Evolutionary conservation across 2,113 vertebrate species (phyloP), one percentile per base, ranked within the genome.

Genomic region (Atlantisia rogersi): DNA sequence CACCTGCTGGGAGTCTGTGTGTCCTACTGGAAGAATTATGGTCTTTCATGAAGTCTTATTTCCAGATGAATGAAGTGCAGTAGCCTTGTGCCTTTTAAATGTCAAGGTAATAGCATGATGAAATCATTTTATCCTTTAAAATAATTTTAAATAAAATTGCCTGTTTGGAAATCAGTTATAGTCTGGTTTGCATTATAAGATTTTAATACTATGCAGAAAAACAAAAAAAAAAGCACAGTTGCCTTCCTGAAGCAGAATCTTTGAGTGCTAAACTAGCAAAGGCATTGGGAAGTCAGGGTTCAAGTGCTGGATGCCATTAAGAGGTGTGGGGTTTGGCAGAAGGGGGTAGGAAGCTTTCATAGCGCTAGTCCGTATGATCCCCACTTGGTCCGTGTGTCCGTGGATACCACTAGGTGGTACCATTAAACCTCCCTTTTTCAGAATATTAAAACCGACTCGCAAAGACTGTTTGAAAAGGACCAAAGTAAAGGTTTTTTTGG

Each of bases 371-470:
- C 62, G 5, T 52, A 67, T 53, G 52, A 86, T 92, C 53, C 37
- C 81, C n/a, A 7, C 65, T 59, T 83, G 87, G 82, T 53, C 90
- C 37, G 0, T 32, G 16, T 79, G 81, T 53, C 68, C n/a, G 3
- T 78, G 86, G 78, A 18, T 59, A 53, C 95, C 92, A 75, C 96
- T 96, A 93, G 95, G 69, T 97, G 96, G 90, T 97, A 91, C 74
- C 90, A 62, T 78, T 77, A 76, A 46, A 63, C 88, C 87, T 97
- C 44, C 73, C 76, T 71, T 31, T 31, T 58, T 39, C 25, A 10
- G 78, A 73, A 68, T 53, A 46, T n/a, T 42, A 29, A 85, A 71
- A 39, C 70, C 87, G 29, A 19, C 59, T 58, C 52, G 12, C 32
- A 76, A 48, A 35, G 42, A 25, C 7, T 8, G 28, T 48, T 92